Base-by-base conservation (phyloP, 2,888 invertebrate species). In the Meiosimyza decipiens region DNA sequence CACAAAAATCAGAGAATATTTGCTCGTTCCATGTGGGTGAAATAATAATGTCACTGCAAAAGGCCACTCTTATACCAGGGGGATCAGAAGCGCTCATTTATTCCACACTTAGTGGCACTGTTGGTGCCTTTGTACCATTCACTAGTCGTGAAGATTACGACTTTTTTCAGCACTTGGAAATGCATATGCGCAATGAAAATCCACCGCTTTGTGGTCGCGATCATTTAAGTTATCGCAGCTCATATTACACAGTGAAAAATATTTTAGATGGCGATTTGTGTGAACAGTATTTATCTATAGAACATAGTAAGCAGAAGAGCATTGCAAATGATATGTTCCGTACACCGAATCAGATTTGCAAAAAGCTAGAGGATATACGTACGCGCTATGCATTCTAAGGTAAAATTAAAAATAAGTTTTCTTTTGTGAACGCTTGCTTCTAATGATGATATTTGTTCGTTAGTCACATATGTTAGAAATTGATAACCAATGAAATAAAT, bases 161-260 rank as follows among this genome's bases (percentile, higher is more conserved):
- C 85, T 99, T 99, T 87, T 99, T 99, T 89, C 98, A 99, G 85
- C 98, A 99, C 88, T 89, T 99, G 76, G 99, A 99, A 88, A 99
- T 99, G 99, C 98, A 99, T 86, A 97, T 99, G 97, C 90, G 99
- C 68, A 95, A 97, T 77, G 99, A 99, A 87, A 95, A 98, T 87
- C 91, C 97, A 0, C 98, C 99, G 0, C 88, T 99, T 0, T 98
- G 98, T 88, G 99, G 99, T 0, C 90, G 99, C 22, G 99, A 99
- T 87, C 99, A 99, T 87, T 89, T 99, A 47, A 96, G 98, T 0
- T 99, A 94, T 88, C 91, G 99, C 80, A 98, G 98, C 74, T 98
- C 97, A 83, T 99, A 99, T 88, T 98, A 95, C 85, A 98, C 99
- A 77, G 85, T 84, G 11, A 90, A 97, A 93, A 98, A 97, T 89